phyloP scores from a whole-genome alignment of 37 sponge, comb jelly and placozoan genomes.

The Eunapius fragilis region DNA sequence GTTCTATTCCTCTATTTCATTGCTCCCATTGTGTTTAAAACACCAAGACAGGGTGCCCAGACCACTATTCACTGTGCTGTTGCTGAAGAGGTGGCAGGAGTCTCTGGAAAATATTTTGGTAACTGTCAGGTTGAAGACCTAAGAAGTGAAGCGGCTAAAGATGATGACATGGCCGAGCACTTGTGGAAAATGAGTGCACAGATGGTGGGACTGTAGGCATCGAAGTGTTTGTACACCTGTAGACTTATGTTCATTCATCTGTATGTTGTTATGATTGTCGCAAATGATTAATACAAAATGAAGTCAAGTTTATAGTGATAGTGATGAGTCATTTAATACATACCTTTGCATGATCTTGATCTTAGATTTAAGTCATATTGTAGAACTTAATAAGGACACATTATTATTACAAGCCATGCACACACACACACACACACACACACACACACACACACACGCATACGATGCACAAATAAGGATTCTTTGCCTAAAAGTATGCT shows the following conservation, averaged over 20 bases:
- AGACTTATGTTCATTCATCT: too few relatives aligned
- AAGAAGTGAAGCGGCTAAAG: constrained; percentile 10
- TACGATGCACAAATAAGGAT: too few relatives aligned
- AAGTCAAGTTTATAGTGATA: too few relatives aligned
- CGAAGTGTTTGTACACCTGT: too few relatives aligned
- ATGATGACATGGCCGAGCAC: constrained; percentile 50
- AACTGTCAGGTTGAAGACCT: constrained; percentile 31
- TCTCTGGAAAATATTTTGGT: constrained; percentile 62
- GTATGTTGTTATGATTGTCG: too few relatives aligned
- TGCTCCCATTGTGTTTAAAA: constrained; percentile 6
- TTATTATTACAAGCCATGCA: too few relatives aligned
- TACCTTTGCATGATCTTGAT: too few relatives aligned
- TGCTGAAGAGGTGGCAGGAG: constrained; percentile 61
- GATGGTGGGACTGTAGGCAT: constrained; percentile 25
- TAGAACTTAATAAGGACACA: too few relatives aligned
- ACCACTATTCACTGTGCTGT: constrained; percentile 72
- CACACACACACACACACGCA: neutral
- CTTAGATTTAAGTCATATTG: too few relatives aligned
- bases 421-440: neutral
- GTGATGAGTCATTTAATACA: too few relatives aligned
- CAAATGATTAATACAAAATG: too few relatives aligned
- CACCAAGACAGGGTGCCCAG: constrained; percentile 70
- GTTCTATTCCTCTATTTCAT: neutral
- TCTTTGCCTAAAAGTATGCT: neutral
- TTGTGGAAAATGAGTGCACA: constrained; percentile 56